Evolutionary conservation across 2,113 vertebrate genomes (phyloP), one percentile per base, ranked within the genome.

Genomic region (Onychostruthus taczanowskii): DNA sequence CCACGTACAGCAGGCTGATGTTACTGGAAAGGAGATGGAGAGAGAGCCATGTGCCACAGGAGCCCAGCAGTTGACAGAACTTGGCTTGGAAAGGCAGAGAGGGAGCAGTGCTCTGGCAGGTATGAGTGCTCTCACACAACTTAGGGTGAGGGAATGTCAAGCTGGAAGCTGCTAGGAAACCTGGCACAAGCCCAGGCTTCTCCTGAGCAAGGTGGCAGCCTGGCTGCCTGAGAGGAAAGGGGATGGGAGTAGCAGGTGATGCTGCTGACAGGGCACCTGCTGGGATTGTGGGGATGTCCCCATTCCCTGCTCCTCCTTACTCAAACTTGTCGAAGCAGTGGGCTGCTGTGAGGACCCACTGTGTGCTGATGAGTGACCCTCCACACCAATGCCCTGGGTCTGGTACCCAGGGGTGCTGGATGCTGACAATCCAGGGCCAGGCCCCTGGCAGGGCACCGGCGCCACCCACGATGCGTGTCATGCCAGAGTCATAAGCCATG

Each of bases 401-500:
- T 47, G 37, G 30, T 27, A 7, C 27, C 63, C 1, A 31, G 4
- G 33, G 28, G 3, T 24, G 19, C 52, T 92, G 70, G 74, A 94
- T 56, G 55, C 95, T 95, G 73, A 96, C 30, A 0, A 94, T 67
- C 82, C 82, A 96, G 3, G 96, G 93, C 95, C 95, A 96, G 26
- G n/a, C 11, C 3, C 78, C 95, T 5, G 52, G n/a, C 13, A 31
- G 49, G 11, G 83, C 58, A 20, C 39, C 23, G 2, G n/a, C 14
- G 28, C 93, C 93, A 3, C 92, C 92, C 23, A 92, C 77, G 0
- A 93, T 7, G 4, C 61, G 64, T 3, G 39, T 59, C 0, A 1
- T 22, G 16, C 47, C 6, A 0, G 50, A 35, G 4, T 44, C 3
- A 12, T 64, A 44, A 35, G 76, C 47, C 24, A 18, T 1, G 3